Conservation (phyloP, 2,888 invertebrate species). For the Phyllotreta striolata region DNA sequence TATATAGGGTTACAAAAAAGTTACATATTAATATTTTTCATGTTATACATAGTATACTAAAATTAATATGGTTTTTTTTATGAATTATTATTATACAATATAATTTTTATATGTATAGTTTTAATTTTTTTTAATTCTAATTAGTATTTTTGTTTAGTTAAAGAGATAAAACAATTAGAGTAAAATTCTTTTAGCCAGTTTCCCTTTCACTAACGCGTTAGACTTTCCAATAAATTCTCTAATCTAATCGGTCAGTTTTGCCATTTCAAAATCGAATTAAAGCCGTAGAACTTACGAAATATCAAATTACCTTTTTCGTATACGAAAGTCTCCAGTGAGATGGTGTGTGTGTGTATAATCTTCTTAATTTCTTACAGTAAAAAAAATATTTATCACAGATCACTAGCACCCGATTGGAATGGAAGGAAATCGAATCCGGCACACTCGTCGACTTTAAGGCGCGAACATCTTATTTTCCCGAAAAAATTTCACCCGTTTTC, state of each 20-base stretch:
- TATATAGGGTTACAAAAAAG: too few relatives aligned
- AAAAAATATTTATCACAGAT: slow-evolving; percentile 38
- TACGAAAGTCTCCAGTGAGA: slow-evolving; percentile 30
- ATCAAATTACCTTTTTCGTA: slow-evolving; percentile 28
- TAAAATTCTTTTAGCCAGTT: slow-evolving; percentile 31
- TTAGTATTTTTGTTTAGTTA: background rate
- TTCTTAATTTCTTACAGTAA: slow-evolving; percentile 16
- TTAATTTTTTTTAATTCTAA: background rate
- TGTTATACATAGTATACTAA: too few relatives aligned
- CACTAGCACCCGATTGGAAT: slow-evolving; percentile 36
- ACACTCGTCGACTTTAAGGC: slow-evolving; percentile 30
- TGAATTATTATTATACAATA: too few relatives aligned
- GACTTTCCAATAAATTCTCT: slow-evolving; percentile 43
- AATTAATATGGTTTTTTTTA: too few relatives aligned
- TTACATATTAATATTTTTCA: too few relatives aligned
- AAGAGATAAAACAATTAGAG: background rate
- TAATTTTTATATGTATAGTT: too few relatives aligned
- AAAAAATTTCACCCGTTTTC: background rate
- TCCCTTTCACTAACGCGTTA: slow-evolving; percentile 43
- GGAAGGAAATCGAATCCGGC: slow-evolving; percentile 25
- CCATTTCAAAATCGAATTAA: slow-evolving; percentile 24
- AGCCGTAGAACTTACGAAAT: slow-evolving; percentile 5
- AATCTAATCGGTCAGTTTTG: slow-evolving; percentile 26
- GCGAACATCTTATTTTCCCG: slow-evolving; percentile 28
- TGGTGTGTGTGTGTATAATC: background rate